Conservation (phyloP, 2,888 invertebrate species). For the Cosmopolites sordidus region DNA sequence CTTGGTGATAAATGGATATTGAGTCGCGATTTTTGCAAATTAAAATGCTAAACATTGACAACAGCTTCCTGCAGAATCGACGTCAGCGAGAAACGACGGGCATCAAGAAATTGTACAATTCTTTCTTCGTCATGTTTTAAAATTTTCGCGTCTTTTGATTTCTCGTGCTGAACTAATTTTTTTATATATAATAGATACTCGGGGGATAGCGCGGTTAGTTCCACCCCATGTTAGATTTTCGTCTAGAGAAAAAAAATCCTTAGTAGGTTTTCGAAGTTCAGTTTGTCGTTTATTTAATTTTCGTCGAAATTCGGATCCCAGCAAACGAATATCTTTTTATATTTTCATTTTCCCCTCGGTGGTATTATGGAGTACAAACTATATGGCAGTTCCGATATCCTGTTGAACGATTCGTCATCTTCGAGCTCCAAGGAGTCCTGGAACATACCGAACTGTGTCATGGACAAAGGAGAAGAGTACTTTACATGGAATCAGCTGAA, state of each 20-base stretch:
- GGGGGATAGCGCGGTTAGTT: neutral
- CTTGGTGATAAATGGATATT: constrained; percentile 48
- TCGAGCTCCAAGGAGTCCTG: constrained; percentile 41
- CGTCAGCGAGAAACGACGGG: constrained; percentile 80
- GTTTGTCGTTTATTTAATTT: neutral
- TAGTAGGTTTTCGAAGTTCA: neutral
- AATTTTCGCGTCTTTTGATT: constrained; percentile 27
- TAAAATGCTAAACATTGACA: constrained; percentile 68
- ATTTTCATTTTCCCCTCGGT: constrained; percentile 7
- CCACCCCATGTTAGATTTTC: neutral
- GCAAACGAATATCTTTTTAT: constrained; percentile 1
- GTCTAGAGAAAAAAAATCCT: neutral
- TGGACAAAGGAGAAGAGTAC: constrained; percentile 45
- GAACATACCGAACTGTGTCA: constrained; percentile 40
- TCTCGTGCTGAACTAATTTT: constrained; percentile 12
- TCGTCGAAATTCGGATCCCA: neutral
- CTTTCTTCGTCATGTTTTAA: constrained; percentile 84
- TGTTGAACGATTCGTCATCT: constrained; percentile 38
- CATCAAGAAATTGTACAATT: constrained; percentile 82
- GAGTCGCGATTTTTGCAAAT: constrained; percentile 43
- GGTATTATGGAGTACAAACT: constrained; percentile 49
- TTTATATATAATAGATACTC: too few species aligned
- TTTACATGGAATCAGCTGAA: constrained; percentile 47
- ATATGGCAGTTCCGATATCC: constrained; percentile 40
- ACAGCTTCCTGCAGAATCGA: constrained; percentile 74